Evolutionary conservation across 2,888 invertebrate species (phyloP), one percentile per base, ranked within the genome.

Genomic region (Aleiodes alternator): DNA sequence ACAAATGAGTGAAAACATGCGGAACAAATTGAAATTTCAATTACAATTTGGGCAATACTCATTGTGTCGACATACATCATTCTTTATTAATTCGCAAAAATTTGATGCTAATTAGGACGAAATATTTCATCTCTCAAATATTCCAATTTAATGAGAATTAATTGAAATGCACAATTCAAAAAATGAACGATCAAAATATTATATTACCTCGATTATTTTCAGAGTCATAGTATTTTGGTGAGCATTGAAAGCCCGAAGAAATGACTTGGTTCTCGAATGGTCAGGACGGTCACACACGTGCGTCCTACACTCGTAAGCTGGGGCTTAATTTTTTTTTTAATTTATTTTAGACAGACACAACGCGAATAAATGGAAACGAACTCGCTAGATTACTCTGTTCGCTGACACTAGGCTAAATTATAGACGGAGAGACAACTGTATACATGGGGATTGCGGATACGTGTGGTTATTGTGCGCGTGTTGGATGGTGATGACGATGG

Each of bases 11-110:
- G 53, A 43, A 31, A 64, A 66, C 34, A 72, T 38, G 16, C 72
- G 75, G 72, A 75, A 76, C 76, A 76, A 77, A 79, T 78, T 75
- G 76, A 73, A 76, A 78, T 78, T 80, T 80, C 79, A 80, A 80
- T 80, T 72, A 77, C 75, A 79, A 78, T 77, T 78, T 75, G 70
- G 75, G 29, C 9, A 69, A 79, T 79, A 76, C 72, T 80, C 78
- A 80, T 79, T 34, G 23, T 76, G 74, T 70, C 75, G 78, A 80
- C 76, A 55, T 38, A 68, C 3, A 50, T 69, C 38, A 16, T 50
- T 57, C 7, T 29, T 68, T 11, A 31, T 16, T 55, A 38, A 61
- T 61, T 61, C 43, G 5, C 3, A 23, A 23, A 38, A 61, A 61
- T 61, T 38, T 5, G 38, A 38, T 38, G 3, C 38, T 38, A 38